These are phyloP conservation scores for Tenthredo notha DNA, from an alignment of 2,888 invertebrate species.

Conservation along the genomic window DNA sequence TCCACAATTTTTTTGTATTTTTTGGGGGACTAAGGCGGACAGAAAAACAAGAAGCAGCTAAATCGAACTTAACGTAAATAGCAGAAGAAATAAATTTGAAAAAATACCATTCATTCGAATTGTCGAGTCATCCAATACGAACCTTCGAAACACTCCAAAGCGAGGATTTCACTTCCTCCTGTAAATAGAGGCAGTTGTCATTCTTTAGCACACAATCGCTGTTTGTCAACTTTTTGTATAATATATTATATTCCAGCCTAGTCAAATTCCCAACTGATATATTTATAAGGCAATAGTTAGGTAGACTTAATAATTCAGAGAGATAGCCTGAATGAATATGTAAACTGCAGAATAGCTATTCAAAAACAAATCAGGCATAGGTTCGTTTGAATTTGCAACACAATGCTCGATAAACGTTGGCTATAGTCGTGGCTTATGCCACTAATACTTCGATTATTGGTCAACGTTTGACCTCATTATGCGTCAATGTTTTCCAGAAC, in stretches of 20 bases:
- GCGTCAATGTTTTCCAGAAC: slow-evolving; percentile 53
- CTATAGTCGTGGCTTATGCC: slow-evolving; percentile 44
- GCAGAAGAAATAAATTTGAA: background rate
- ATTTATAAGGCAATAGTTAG: background rate
- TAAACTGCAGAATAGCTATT: slow-evolving; percentile 52
- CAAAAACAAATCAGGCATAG: slow-evolving; percentile 60
- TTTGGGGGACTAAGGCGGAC: background rate
- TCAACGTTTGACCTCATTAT: slow-evolving; percentile 55
- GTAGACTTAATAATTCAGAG: background rate
- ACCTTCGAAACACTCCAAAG: background rate
- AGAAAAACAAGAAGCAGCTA: background rate
- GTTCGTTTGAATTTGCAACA: slow-evolving; percentile 59
- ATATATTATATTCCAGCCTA: background rate
- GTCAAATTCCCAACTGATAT: background rate
- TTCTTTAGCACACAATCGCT: background rate
- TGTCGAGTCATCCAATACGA: background rate
- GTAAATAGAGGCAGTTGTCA: background rate
- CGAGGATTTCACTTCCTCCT: background rate
- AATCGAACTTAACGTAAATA: background rate
- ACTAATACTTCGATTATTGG: slow-evolving; percentile 51
- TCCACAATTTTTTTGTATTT: background rate
- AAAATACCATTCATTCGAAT: background rate
- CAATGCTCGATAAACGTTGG: slow-evolving; percentile 58
- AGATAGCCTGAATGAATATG: background rate
- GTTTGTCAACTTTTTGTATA: background rate